A percentile compares a stretch with the other conserved stretches of the same genome.
These are phyloP conservation scores for Drosophila meridiana DNA, from an alignment of 2,888 invertebrate genomes.

Conservation along the genomic window DNA sequence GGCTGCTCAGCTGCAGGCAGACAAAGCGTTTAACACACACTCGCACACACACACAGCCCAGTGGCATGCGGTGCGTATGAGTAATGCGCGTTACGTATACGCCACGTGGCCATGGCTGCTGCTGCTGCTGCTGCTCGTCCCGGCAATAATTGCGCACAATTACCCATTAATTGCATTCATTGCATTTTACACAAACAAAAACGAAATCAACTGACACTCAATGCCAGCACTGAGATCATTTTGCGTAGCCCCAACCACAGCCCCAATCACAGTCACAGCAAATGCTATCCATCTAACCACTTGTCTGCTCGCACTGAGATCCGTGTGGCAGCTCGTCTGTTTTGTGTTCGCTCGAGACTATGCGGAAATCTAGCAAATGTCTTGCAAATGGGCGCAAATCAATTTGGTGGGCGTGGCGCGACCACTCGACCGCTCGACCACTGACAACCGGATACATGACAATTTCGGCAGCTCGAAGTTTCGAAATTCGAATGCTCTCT, in stretches of 20 bases:
- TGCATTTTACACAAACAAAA: slow-evolving; percentile 30
- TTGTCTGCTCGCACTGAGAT: slow-evolving; percentile 17
- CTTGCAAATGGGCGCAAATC: slow-evolving; percentile 37
- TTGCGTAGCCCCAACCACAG: slow-evolving; percentile 25
- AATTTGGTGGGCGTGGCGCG: slow-evolving; percentile 41
- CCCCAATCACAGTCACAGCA: slow-evolving; percentile 12
- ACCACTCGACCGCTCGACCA: slow-evolving; percentile 9
- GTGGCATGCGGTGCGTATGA: slow-evolving; percentile 62
- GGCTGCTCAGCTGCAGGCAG: slow-evolving; percentile 42
- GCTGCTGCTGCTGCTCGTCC: slow-evolving; percentile 9
- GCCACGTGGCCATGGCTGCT: slow-evolving; percentile 58
- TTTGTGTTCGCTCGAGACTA: slow-evolving; percentile 53
- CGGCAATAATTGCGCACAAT: slow-evolving; percentile 74
- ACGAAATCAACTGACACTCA: slow-evolving; percentile 30
- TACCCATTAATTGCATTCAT: slow-evolving; percentile 77
- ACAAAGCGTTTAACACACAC: slow-evolving; percentile 28
- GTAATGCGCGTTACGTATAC: slow-evolving; percentile 69
- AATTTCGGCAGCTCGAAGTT: slow-evolving; percentile 35
- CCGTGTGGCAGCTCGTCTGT: slow-evolving; percentile 42
- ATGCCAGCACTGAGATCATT: slow-evolving; percentile 66
- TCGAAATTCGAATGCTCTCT: slow-evolving; percentile 14
- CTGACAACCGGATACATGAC: slow-evolving; percentile 44
- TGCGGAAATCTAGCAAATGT: slow-evolving; percentile 68
- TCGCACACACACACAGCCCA: slow-evolving; percentile 12
- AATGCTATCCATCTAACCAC: slow-evolving; percentile 9